Evolutionary conservation across 92 coral and sea anemone genomes (phyloP).

Genomic region (Epizoanthus illoricatus): DNA sequence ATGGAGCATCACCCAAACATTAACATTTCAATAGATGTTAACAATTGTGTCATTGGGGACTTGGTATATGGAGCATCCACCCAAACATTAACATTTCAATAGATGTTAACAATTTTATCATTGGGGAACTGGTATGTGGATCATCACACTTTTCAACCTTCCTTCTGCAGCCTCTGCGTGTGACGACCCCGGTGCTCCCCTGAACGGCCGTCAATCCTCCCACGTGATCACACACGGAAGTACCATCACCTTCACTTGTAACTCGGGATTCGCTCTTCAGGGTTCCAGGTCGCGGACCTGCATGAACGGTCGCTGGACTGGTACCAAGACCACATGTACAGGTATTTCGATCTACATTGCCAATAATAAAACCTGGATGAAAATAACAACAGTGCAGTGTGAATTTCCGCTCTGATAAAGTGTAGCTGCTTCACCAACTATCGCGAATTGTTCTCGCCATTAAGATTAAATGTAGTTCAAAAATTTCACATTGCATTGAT

Average conservation of each 20-base stretch:
- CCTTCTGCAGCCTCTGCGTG: constrained; percentile 64
- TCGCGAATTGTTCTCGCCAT: neutral
- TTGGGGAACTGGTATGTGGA: no score
- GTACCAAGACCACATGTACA: constrained; percentile 65
- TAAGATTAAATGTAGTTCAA: no score
- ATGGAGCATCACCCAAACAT: no score
- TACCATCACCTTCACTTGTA: constrained; percentile 66
- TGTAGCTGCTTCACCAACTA: neutral
- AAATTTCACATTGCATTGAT: no score
- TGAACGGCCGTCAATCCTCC: constrained; percentile 67
- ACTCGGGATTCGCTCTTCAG: constrained; percentile 68
- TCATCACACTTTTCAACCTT: neutral
- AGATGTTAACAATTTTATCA: no score
- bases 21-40: no score
- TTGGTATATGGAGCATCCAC: no score
- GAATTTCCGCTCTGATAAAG: neutral
- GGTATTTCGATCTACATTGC: constrained; percentile 44
- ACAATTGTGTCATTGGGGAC: no score
- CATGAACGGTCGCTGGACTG: constrained; percentile 81
- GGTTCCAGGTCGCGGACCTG: constrained; percentile 76
- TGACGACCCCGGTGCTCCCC: constrained; percentile 74
- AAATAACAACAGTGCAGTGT: no score
- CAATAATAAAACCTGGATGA: neutral
- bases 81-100: no score
- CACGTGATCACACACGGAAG: constrained; percentile 60